A percentile compares a stretch with the other conserved stretches of the same genome.
phyloP scores from a whole-genome alignment of 1,140 invertebrate species.

The Hydropsyche tenuis region DNA sequence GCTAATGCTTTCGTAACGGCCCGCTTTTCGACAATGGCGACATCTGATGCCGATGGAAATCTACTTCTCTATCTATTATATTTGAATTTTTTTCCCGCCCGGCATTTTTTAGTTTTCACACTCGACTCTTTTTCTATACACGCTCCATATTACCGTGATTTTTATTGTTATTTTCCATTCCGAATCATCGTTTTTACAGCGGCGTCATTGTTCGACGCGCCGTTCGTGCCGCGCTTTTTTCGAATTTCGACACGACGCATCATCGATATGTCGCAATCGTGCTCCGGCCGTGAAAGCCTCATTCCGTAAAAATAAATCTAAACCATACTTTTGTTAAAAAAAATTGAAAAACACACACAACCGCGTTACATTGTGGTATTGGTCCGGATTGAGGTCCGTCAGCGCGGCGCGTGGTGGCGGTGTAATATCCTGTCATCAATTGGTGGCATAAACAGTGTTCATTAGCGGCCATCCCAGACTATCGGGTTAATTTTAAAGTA shows the following conservation, averaged over 20 bases:
- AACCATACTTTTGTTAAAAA: no score
- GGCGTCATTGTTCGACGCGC: no score
- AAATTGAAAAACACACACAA: no score
- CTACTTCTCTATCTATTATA: constrained; percentile 17
- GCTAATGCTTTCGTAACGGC: constrained; percentile 48
- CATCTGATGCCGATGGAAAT: constrained; percentile 33
- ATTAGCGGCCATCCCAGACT: constrained; percentile 44
- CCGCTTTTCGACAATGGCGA: constrained; percentile 45
- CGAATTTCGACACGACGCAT: background rate
- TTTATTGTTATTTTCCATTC: constrained; percentile 11
- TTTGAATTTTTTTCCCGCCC: constrained; percentile 14
- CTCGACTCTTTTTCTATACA: background rate
- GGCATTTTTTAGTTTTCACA: background rate
- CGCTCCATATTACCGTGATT: background rate
- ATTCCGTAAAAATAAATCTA: background rate
- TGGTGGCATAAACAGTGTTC: constrained; percentile 43
- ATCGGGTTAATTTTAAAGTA: constrained; percentile 48
- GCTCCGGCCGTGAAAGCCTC: background rate
- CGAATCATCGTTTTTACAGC: background rate
- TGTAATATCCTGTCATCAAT: constrained; percentile 42
- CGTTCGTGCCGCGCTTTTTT: no score
- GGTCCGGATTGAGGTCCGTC: no score
- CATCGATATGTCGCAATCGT: background rate
- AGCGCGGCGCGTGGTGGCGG: constrained; percentile 14
- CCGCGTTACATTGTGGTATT: no score